A percentile compares a stretch with the other conserved stretches of the same genome.
phyloP scores from a whole-genome alignment of 2,113 vertebrate genomes.

The Vidua macroura region DNA sequence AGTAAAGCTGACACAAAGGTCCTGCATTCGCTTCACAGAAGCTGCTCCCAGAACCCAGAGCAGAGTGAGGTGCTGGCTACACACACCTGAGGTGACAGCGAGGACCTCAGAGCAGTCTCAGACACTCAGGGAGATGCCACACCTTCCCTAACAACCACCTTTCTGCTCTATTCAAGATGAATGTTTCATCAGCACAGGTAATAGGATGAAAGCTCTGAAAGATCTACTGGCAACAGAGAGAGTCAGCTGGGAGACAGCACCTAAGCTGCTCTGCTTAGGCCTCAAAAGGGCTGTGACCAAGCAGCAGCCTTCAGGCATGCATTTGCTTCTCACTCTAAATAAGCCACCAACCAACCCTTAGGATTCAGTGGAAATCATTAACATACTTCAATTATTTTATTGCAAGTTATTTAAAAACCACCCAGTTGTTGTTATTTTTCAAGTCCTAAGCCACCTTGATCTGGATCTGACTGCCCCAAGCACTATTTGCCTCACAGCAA shows the following conservation, averaged over 20 bases:
- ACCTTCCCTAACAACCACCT: background rate
- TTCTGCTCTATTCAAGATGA: background rate
- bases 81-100: fast-evolving
- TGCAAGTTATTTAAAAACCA: background rate
- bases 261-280: background rate
- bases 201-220: background rate
- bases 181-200: background rate
- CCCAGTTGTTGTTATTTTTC: background rate
- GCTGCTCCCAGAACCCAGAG: background rate
- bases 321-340: background rate
- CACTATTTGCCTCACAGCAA: background rate
- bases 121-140: background rate
- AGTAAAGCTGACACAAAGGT: background rate
- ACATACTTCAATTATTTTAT: background rate
- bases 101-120: background rate
- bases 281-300: background rate
- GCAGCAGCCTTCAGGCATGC: background rate
- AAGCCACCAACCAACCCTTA: background rate
- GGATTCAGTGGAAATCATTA: background rate
- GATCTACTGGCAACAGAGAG: background rate
- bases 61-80: background rate
- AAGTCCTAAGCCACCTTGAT: background rate
- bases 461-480: background rate
- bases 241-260: background rate
- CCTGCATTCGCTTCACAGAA: background rate